phyloP scores from a whole-genome alignment of 2,888 invertebrate genomes.

The Ophion ellenae region DNA sequence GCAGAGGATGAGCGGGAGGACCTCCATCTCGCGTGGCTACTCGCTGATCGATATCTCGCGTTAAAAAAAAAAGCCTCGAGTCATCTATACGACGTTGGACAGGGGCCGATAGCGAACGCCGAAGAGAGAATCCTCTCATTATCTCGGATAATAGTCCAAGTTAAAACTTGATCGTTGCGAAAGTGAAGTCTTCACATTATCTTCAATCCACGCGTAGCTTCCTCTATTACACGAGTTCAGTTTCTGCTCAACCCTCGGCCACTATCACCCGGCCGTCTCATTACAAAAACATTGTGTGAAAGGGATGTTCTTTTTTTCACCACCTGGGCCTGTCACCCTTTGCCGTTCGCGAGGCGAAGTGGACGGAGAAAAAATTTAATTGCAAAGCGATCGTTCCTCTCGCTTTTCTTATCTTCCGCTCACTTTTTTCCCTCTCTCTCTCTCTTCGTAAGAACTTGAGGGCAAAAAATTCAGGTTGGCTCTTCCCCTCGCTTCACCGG shows the following conservation, averaged over 20 bases:
- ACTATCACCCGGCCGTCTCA: conserved; percentile 27
- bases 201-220: conserved; percentile 30
- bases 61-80: conserved; percentile 60
- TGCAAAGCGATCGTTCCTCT: conserved; percentile 43
- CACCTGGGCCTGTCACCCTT: conserved; percentile 33
- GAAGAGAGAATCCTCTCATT: conserved; percentile 60
- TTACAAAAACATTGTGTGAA: conserved; percentile 50
- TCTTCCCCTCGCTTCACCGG: conserved; percentile 66
- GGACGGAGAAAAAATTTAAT: conserved; percentile 56
- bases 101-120: conserved; percentile 45
- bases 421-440: conserved; percentile 1
- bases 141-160: conserved; percentile 62
- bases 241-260: conserved; percentile 29
- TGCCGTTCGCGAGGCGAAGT: conserved; percentile 17
- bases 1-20: conserved; percentile 53
- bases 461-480: conserved; percentile 42
- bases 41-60: conserved; percentile 72
- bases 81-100: conserved; percentile 47
- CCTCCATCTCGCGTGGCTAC: conserved; percentile 63
- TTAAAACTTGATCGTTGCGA: conserved; percentile 61
- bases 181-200: conserved; percentile 54
- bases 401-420: not conserved
- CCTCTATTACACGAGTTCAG: conserved; percentile 49
- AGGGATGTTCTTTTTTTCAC: conserved; percentile 10
- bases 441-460: conserved; percentile 31